phyloP scores from a whole-genome alignment of 2,888 invertebrate species.

The Leucania comma region DNA sequence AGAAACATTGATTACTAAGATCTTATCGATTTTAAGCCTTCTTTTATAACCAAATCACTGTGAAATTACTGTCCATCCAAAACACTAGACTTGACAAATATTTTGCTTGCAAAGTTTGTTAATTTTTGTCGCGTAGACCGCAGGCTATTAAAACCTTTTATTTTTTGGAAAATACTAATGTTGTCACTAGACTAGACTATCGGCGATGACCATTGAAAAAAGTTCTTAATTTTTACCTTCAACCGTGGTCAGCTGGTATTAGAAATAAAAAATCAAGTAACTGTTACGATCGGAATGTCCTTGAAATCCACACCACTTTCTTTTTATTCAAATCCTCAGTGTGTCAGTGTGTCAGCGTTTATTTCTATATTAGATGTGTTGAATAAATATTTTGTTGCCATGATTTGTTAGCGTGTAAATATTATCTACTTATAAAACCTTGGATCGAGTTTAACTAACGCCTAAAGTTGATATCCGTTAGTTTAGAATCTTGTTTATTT shows the following conservation, averaged over 20 bases:
- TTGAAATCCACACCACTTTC: slow-evolving; percentile 65
- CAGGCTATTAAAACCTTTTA: too few relatives aligned
- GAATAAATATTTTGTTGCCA: slow-evolving; percentile 12
- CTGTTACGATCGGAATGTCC: slow-evolving; percentile 52
- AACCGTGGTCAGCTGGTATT: slow-evolving; percentile 5
- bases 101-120: slow-evolving; percentile 4
- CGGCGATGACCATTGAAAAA: too few relatives aligned
- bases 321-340: slow-evolving; percentile 50
- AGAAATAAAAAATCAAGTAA: slow-evolving; percentile 11
- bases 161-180: too few relatives aligned
- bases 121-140: neutral
- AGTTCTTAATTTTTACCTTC: neutral
- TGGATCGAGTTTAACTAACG: slow-evolving; percentile 13
- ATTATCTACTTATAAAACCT: slow-evolving; percentile 14
- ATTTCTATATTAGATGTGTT: slow-evolving; percentile 31
- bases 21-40: neutral
- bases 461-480: slow-evolving; percentile 14
- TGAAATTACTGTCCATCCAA: slow-evolving; percentile 13
- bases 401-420: slow-evolving; percentile 11
- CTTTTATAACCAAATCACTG: slow-evolving; percentile 13
- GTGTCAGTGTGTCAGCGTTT: slow-evolving; percentile 62
- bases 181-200: too few relatives aligned
- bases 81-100: neutral
- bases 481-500: slow-evolving; percentile 8
- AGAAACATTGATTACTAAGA: neutral